These are phyloP conservation scores for Drosophila borborema DNA, from an alignment of 2,888 invertebrate genomes.

Conservation along the genomic window DNA sequence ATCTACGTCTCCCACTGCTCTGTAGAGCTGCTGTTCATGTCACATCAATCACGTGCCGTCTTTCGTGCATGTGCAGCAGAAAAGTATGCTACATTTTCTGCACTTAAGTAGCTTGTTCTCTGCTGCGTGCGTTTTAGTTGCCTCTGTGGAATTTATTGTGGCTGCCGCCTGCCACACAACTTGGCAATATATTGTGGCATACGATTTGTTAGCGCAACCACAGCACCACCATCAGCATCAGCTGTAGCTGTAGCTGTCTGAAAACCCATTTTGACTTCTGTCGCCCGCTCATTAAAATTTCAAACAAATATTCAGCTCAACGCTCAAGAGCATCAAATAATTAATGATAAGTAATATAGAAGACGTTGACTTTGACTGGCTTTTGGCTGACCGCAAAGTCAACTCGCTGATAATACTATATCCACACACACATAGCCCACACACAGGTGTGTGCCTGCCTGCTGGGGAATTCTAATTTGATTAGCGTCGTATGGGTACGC, in stretches of 20 bases:
- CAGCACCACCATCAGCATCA: slow-evolving; percentile 17
- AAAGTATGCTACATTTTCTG: slow-evolving; percentile 70
- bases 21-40: slow-evolving; percentile 21
- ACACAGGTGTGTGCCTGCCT: slow-evolving; percentile 31
- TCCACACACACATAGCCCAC: slow-evolving; percentile 7
- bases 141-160: slow-evolving; percentile 38
- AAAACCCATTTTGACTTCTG: slow-evolving; percentile 40
- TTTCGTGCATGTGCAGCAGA: slow-evolving; percentile 62
- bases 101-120: slow-evolving; percentile 57
- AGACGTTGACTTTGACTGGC: slow-evolving; percentile 51
- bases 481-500: slow-evolving; percentile 45
- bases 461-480: slow-evolving; percentile 61
- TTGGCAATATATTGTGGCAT: slow-evolving; percentile 57
- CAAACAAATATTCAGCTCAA: slow-evolving; percentile 60
- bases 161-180: slow-evolving; percentile 50
- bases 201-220: slow-evolving; percentile 68
- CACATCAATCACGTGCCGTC: slow-evolving; percentile 70
- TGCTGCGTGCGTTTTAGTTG: slow-evolving; percentile 31
- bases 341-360: slow-evolving; percentile 74
- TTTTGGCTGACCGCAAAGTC: slow-evolving; percentile 65
- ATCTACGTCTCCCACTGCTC: not conserved
- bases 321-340: slow-evolving; percentile 55
- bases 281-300: slow-evolving; percentile 72
- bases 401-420: slow-evolving; percentile 39
- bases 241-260: not conserved